Evolutionary conservation across 2,888 invertebrate species (phyloP).

Genomic region (Micropterix aruncella): DNA sequence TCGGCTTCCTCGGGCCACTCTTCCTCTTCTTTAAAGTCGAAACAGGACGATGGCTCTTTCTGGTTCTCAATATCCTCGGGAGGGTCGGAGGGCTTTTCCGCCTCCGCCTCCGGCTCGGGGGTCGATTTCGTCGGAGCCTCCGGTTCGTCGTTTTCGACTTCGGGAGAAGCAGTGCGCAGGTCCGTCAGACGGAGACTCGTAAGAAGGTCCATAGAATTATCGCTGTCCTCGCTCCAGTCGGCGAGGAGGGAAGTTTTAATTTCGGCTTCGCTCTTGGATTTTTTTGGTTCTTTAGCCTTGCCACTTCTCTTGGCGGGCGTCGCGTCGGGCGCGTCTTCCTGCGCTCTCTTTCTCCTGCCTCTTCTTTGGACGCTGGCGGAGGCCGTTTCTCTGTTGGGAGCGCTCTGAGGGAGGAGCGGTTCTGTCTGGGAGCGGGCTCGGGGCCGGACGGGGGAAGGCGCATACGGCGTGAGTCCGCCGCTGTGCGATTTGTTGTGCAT

Average conservation of each 20-base stretch:
- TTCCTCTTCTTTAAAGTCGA: conserved; percentile 68
- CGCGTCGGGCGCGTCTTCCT: conserved; percentile 4
- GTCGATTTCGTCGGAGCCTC: conserved; percentile 13
- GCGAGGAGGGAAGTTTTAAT: conserved; percentile 56
- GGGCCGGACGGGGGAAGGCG: conserved; percentile 23
- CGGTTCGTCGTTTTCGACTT: neutral
- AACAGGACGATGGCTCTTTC: conserved; percentile 44
- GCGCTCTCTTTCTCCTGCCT: conserved; percentile 15
- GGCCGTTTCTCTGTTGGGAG: conserved; percentile 7
- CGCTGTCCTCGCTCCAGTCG: conserved; percentile 61
- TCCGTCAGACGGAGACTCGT: conserved; percentile 15
- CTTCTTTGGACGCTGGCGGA: conserved; percentile 4
- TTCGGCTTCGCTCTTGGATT: conserved; percentile 43
- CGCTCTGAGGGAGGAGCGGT: conserved; percentile 20
- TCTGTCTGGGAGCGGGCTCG: conserved; percentile 1
- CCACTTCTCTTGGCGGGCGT: conserved; percentile 24
- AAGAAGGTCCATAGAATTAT: conserved; percentile 19
- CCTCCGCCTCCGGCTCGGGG: conserved; percentile 24
- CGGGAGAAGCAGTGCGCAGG: conserved; percentile 5
- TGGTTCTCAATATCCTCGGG: neutral
- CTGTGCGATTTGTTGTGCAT: conserved; percentile 59
- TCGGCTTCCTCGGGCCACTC: conserved; percentile 40
- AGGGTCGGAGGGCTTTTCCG: conserved; percentile 7
- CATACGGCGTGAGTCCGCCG: conserved; percentile 32
- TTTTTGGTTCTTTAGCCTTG: conserved; percentile 28